phyloP scores from a whole-genome alignment of 1,140 invertebrate species.

The Drosophila miranda region DNA sequence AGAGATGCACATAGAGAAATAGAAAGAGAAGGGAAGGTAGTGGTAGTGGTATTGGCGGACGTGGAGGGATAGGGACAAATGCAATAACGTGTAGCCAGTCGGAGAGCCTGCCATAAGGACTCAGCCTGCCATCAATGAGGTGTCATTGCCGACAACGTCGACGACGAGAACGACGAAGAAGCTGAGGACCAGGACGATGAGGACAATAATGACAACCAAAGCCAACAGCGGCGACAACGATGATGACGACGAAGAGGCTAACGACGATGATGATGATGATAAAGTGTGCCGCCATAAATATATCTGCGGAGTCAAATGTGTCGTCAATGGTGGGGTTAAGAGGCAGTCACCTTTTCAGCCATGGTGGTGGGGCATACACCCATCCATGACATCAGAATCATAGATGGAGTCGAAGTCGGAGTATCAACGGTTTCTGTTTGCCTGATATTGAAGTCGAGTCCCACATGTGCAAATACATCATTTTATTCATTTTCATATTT shows the following conservation, averaged over 20 bases:
- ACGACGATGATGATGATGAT: conserved; percentile 43
- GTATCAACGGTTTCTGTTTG: conserved; percentile 17
- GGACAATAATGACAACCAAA: conserved; percentile 59
- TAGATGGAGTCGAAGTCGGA: neutral
- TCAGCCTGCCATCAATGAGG: conserved; percentile 42
- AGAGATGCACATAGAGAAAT: neutral
- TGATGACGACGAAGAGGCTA: conserved; percentile 14
- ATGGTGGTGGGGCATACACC: neutral
- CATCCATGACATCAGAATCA: no score
- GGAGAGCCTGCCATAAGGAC: conserved; percentile 11
- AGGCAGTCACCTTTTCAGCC: neutral
- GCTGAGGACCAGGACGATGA: conserved; percentile 6
- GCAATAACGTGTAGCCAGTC: conserved; percentile 59
- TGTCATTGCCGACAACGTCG: conserved; percentile 47
- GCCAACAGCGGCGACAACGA: conserved; percentile 42
- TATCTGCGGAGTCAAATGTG: conserved; percentile 58
- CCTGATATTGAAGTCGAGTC: conserved; percentile 36
- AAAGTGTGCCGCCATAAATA: conserved; percentile 62
- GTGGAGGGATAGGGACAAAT: conserved; percentile 46
- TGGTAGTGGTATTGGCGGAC: no score
- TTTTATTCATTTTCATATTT: conserved; percentile 44
- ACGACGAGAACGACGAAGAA: conserved; percentile 8
- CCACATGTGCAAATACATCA: conserved; percentile 32
- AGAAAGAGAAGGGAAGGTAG: neutral
- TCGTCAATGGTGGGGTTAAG: conserved; percentile 8